Evolutionary conservation across 1,140 invertebrate genomes (phyloP).

Genomic region (Diplogasteroides magnus): DNA sequence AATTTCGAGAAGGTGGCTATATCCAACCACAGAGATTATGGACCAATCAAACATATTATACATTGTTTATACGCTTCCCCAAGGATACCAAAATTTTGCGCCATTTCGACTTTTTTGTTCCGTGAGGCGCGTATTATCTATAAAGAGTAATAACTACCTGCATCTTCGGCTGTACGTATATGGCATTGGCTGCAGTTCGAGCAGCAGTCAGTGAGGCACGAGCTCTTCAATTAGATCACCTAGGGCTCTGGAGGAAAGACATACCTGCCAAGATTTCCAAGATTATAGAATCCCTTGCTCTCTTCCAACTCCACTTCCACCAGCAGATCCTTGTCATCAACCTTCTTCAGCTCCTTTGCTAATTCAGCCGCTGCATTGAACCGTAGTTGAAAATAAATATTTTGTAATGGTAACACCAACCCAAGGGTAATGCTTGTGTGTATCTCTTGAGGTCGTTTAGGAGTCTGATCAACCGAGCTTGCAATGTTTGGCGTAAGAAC

Average conservation of each 20-base stretch:
- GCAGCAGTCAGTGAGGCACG: slow-evolving; percentile 90
- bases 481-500: slow-evolving; percentile 89
- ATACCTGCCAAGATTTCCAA: slow-evolving; percentile 77
- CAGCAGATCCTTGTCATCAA: slow-evolving; percentile 96
- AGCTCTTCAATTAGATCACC: slow-evolving; percentile 71
- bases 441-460: slow-evolving; percentile 46
- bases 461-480: slow-evolving; percentile 60
- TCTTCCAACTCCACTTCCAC: slow-evolving; percentile 92
- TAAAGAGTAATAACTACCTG: slow-evolving; percentile 69
- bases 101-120: not conserved
- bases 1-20: too few relatives aligned
- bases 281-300: slow-evolving; percentile 95
- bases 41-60: too few relatives aligned
- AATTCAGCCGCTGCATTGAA: slow-evolving; percentile 67
- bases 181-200: slow-evolving; percentile 95
- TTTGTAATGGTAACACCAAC: slow-evolving; percentile 21
- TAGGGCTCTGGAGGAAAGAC: not conserved
- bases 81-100: too few relatives aligned
- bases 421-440: slow-evolving; percentile 39
- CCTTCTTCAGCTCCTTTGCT: slow-evolving; percentile 89
- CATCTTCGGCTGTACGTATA: slow-evolving; percentile 79
- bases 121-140: not conserved
- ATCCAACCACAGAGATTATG: too few relatives aligned
- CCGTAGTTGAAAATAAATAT: slow-evolving; percentile 3
- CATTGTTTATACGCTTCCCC: too few relatives aligned